Evolutionary conservation across 2,797 vertebrate genomes (phyloP), one percentile per base, ranked within the genome.

Genomic region (Phyllotis vaccarum): DNA sequence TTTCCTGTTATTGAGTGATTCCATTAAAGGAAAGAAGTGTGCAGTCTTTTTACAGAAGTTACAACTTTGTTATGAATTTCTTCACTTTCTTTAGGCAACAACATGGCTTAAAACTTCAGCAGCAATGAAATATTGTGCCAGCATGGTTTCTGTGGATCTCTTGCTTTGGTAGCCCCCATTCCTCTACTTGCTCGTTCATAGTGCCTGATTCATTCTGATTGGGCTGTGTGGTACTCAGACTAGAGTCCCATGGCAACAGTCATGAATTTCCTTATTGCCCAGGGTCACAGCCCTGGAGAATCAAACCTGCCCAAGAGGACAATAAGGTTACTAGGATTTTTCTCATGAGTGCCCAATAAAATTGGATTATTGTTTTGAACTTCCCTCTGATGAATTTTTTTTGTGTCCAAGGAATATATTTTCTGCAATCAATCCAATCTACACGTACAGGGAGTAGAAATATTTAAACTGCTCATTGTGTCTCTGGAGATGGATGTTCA

Each of bases 341-440:
- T 93, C 96, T 85, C 56, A 46, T 62, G 70, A 93, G 86, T 54
- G 74, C 75, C 86, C 81, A 64, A 0, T 54, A 58, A 68, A 94
- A 97, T 97, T 90, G 93, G 76, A 54, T 86, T 91, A 94, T 74
- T 85, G 83, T 79, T 95, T 95, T 90, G 86, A 83, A 86, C 92
- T 96, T 95, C 66, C 82, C 76, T 94, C 79, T 80, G 60, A 92
- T 94, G 91, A 96, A n/a, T 75, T 68, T 91, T 92, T 79, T 83
- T 83, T 94, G 54, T 96, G 83, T 96, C 81, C 54, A 58, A 85
- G 54, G 76, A 94, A 52, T 95, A 74, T 93, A 56, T 95, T 62
- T 76, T 91, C 75, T 80, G 21, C 46, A 81, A 74, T 95, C 86
- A 68, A 93, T 94, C 76, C 68, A 92, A 60, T 94, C 75, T 93